Evolutionary conservation across 2,797 vertebrate species (phyloP).

Genomic region (Anguilla obscura): DNA sequence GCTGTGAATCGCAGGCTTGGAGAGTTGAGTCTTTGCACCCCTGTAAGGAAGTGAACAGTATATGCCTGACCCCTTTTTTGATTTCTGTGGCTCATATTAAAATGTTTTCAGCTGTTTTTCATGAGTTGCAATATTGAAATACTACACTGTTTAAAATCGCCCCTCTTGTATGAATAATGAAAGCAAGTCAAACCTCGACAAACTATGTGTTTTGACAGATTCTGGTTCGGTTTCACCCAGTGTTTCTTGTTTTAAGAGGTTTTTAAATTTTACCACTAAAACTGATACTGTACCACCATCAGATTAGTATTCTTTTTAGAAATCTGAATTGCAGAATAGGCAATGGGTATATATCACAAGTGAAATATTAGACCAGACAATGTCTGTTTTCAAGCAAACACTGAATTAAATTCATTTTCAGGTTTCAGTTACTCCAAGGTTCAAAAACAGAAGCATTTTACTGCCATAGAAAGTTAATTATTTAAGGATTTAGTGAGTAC

Average conservation of each 20-base stretch:
- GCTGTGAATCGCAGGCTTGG: neutral
- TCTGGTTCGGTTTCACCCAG: neutral
- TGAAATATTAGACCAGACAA: neutral
- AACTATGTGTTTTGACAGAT: constrained; percentile 22
- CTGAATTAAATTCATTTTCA: neutral
- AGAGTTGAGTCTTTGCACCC: neutral
- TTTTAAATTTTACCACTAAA: constrained; percentile 2
- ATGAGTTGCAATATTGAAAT: constrained; percentile 20
- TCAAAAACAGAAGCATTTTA: neutral
- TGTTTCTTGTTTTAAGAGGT: constrained; percentile 17
- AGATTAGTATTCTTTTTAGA: constrained; percentile 10
- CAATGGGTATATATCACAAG: neutral
- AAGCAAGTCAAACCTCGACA: constrained; percentile 17
- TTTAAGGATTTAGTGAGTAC: neutral
- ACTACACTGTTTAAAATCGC: neutral
- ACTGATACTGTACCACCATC: constrained; percentile 6
- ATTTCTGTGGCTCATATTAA: constrained; percentile 16
- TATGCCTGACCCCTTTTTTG: constrained; percentile 6
- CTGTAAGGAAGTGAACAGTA: neutral
- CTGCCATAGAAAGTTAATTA: neutral
- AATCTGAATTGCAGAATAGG: neutral
- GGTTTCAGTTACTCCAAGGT: neutral
- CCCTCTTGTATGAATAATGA: constrained; percentile 18
- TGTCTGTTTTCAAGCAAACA: neutral
- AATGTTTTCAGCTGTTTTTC: constrained; percentile 24